These are phyloP conservation scores for Sclerodermus sp. DNA, from an alignment of 2,888 invertebrate genomes.

Conservation along the genomic window DNA sequence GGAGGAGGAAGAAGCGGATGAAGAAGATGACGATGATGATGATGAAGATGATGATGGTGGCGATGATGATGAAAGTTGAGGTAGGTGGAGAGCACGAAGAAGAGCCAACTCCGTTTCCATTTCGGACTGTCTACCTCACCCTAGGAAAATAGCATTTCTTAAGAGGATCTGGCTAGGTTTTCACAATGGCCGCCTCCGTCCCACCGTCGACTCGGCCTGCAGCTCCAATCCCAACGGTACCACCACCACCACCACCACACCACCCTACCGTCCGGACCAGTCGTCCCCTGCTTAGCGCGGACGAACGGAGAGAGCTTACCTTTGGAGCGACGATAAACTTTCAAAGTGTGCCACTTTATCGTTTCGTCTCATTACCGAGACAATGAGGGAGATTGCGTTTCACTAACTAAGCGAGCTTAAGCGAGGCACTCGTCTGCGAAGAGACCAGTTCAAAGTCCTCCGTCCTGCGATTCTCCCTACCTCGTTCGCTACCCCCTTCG, in stretches of 20 bases:
- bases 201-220: neutral
- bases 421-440: slow-evolving; percentile 2
- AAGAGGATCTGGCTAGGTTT: slow-evolving; percentile 33
- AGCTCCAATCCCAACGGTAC: slow-evolving; percentile 10
- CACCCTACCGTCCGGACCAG: slow-evolving; percentile 8
- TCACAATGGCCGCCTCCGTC: slow-evolving; percentile 15
- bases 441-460: neutral
- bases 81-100: slow-evolving; percentile 1
- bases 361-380: slow-evolving; percentile 44
- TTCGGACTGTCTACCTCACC: slow-evolving; percentile 23
- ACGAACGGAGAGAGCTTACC: slow-evolving; percentile 16
- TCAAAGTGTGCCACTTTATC: slow-evolving; percentile 40
- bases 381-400: slow-evolving; percentile 37
- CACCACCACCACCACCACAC: slow-evolving; percentile 3
- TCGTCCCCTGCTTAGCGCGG: slow-evolving; percentile 7
- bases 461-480: no score
- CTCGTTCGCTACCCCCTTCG: no score
- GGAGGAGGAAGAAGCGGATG: neutral
- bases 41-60: no score
- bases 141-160: slow-evolving; percentile 30
- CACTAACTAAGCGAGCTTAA: slow-evolving; percentile 27
- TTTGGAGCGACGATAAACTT: slow-evolving; percentile 37
- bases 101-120: slow-evolving; percentile 16
- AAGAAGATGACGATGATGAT: no score
- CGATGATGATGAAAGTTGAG: neutral